Percentiles rank a stretch among this genome's conserved stretches.
These are phyloP conservation scores for Conomelus anceps DNA, from an alignment of 2,888 invertebrate species.

Conservation along the genomic window DNA sequence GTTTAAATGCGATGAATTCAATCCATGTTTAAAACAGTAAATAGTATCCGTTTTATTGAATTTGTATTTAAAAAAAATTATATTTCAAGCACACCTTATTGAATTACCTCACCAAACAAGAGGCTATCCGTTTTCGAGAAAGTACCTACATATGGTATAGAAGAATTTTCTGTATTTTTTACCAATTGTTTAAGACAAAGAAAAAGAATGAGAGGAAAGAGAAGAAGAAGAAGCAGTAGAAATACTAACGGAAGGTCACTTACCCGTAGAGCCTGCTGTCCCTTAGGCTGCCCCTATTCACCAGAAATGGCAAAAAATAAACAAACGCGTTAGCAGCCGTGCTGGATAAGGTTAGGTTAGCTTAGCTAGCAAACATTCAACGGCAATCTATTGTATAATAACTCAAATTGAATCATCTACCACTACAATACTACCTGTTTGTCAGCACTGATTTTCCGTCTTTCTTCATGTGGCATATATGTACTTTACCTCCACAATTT, in stretches of 20 bases:
- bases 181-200: neutral
- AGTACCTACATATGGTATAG: neutral
- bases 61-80: too few species aligned
- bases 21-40: too few species aligned
- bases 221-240: neutral
- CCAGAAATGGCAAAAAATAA: slow-evolving; percentile 28
- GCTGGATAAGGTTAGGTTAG: neutral
- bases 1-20: too few species aligned
- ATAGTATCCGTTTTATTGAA: too few species aligned
- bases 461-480: neutral
- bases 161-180: too few species aligned
- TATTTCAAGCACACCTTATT: neutral
- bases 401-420: neutral
- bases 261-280: slow-evolving; percentile 85
- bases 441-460: neutral
- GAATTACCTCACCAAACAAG: neutral
- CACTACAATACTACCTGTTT: neutral
- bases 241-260: slow-evolving; percentile 41
- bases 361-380: neutral
- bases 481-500: too few species aligned
- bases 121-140: neutral
- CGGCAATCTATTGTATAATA: neutral
- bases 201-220: neutral
- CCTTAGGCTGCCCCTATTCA: slow-evolving; percentile 73
- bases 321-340: neutral